A percentile compares a stretch with the other conserved stretches of the same genome.
Conservation (phyloP, 2,797 vertebrate species). For the Morelia viridis region DNA sequence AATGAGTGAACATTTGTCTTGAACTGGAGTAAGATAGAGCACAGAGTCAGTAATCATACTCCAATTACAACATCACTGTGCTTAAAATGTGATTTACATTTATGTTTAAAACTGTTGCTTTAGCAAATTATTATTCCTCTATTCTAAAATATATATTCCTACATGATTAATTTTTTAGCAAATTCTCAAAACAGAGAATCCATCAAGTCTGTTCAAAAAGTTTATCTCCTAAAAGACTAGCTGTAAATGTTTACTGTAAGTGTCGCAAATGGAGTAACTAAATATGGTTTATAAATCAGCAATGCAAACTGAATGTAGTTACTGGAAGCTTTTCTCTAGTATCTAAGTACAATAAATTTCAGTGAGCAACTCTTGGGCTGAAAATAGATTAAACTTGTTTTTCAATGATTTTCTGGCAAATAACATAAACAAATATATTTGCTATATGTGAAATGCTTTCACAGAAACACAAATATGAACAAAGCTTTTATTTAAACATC, state of each 20-base stretch:
- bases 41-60: neutral
- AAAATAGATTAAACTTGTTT: neutral
- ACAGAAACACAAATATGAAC: constrained; percentile 43
- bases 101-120: neutral
- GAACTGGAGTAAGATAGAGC: neutral
- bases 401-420: neutral
- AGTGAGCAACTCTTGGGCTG: neutral
- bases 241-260: neutral
- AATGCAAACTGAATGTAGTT: neutral
- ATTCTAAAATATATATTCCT: neutral
- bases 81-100: neutral
- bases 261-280: neutral
- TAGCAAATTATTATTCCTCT: neutral
- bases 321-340: neutral
- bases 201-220: neutral
- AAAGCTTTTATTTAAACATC: constrained; percentile 75
- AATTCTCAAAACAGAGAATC: neutral
- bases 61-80: neutral
- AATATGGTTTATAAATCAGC: neutral
- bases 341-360: neutral
- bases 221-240: neutral
- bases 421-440: neutral
- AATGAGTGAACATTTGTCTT: neutral
- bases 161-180: neutral
- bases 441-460: constrained; percentile 26